phyloP scores from a whole-genome alignment of 1,140 invertebrate species.

The Drosophila prosaltans region DNA sequence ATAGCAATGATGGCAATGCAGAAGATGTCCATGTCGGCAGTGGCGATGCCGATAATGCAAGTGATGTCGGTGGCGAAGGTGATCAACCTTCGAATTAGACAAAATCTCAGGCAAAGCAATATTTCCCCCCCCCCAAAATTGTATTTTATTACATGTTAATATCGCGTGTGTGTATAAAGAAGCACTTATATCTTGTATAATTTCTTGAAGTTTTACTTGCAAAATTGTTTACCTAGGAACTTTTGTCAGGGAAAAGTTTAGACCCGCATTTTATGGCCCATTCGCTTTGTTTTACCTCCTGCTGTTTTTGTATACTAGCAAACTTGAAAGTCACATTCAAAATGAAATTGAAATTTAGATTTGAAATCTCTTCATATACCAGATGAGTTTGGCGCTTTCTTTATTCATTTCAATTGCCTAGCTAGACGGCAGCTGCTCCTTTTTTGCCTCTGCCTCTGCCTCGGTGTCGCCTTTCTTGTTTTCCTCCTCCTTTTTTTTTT shows the following conservation, averaged over 20 bases:
- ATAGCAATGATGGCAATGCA: too few relatives aligned
- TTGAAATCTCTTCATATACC: conserved; percentile 7
- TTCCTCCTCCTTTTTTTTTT: background rate
- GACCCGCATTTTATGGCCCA: background rate
- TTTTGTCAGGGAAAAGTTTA: background rate
- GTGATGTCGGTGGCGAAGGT: too few relatives aligned
- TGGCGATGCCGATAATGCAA: too few relatives aligned
- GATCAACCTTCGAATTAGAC: background rate
- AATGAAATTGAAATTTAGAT: conserved; percentile 13
- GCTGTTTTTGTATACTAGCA: background rate
- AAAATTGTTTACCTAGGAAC: too few relatives aligned
- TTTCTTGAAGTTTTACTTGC: too few relatives aligned
- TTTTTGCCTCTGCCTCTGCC: background rate
- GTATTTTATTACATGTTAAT: too few relatives aligned
- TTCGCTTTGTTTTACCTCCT: background rate
- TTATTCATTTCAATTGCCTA: conserved; percentile 16
- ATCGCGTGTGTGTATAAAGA: too few relatives aligned
- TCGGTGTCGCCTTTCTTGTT: background rate
- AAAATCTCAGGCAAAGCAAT: too few relatives aligned
- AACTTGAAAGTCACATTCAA: conserved; percentile 9
- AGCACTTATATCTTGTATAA: too few relatives aligned
- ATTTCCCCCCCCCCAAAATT: too few relatives aligned
- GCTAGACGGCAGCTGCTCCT: conserved; percentile 4
- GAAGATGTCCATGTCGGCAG: too few relatives aligned
- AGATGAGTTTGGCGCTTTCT: conserved; percentile 9